phyloP scores from a whole-genome alignment of 1,140 invertebrate genomes.

The Drosophila quadrilineata region DNA sequence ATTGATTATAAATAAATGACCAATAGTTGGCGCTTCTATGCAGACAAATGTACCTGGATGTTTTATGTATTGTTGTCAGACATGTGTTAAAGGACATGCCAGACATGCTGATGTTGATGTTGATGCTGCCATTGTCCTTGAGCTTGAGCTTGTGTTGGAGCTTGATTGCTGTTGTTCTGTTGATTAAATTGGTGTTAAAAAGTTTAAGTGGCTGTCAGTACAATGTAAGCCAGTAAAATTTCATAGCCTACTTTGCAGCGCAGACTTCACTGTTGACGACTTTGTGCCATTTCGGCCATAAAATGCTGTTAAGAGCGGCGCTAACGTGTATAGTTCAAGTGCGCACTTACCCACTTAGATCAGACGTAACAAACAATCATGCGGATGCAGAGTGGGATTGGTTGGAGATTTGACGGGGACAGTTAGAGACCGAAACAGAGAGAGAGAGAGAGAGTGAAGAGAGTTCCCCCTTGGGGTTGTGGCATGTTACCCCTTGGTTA shows the following conservation, averaged over 20 bases:
- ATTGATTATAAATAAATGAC: too few relatives aligned
- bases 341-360: conserved; percentile 61
- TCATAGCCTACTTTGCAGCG: conserved; percentile 64
- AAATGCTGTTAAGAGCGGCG: conserved; percentile 45
- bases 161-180: conserved; percentile 42
- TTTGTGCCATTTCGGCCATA: conserved; percentile 39
- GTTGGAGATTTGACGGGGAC: too few relatives aligned
- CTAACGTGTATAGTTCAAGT: conserved; percentile 76
- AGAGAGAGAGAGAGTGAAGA: too few relatives aligned
- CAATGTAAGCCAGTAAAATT: conserved; percentile 71
- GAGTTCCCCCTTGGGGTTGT: neutral
- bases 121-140: too few relatives aligned
- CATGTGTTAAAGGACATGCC: conserved; percentile 5
- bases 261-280: neutral
- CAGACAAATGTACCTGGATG: too few relatives aligned
- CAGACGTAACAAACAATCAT: neutral
- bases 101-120: too few relatives aligned
- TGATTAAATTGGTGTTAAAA: conserved; percentile 78
- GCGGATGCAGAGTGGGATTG: too few relatives aligned
- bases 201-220: conserved; percentile 71
- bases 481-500: conserved; percentile 34
- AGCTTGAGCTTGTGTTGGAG: neutral
- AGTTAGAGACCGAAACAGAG: too few relatives aligned
- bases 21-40: too few relatives aligned
- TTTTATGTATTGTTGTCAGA: neutral